Percentiles rank a stretch among this genome's conserved stretches.
Conservation (phyloP, 2,113 vertebrate species). For the Coregonus clupeaformis region DNA sequence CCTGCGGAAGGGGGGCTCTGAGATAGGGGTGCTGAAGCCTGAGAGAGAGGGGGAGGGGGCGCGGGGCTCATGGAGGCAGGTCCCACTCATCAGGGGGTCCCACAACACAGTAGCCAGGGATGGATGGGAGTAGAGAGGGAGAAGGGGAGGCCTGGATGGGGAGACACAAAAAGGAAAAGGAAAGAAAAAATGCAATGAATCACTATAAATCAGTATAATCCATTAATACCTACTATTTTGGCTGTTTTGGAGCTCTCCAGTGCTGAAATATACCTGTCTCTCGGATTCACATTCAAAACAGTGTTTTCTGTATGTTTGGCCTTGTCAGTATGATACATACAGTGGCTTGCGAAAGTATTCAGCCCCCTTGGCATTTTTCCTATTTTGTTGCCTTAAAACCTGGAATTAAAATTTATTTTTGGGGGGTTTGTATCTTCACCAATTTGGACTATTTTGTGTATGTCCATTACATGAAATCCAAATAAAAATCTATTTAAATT, state of each 20-base stretch:
- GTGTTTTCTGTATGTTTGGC: background rate
- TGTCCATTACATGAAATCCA: too few relatives aligned
- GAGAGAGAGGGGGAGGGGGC: constrained; percentile 91
- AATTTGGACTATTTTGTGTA: too few relatives aligned
- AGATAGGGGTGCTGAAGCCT: constrained; percentile 84
- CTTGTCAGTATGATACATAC: background rate
- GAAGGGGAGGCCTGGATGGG: constrained; percentile 45
- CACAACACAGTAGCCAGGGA: constrained; percentile 66
- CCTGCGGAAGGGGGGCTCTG: constrained; percentile 83
- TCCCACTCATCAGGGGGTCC: constrained; percentile 75
- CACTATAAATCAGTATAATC: too few relatives aligned
- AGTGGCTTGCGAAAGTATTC: too few relatives aligned
- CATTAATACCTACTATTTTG: background rate
- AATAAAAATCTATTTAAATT: too few relatives aligned
- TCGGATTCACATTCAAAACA: background rate
- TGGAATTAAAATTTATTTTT: too few relatives aligned
- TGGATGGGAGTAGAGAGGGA: constrained; percentile 48
- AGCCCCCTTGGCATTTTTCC: too few relatives aligned
- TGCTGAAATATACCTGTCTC: constrained; percentile 26
- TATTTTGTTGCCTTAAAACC: too few relatives aligned
- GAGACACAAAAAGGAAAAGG: constrained; percentile 3
- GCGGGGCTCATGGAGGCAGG: constrained; percentile 90
- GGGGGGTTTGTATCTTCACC: too few relatives aligned
- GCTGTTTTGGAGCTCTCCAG: constrained; percentile 40
- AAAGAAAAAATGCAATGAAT: background rate